A percentile compares a stretch with the other conserved stretches of the same genome.
These are phyloP conservation scores for Rynchops niger DNA, from an alignment of 2,113 vertebrate genomes.

Conservation along the genomic window DNA sequence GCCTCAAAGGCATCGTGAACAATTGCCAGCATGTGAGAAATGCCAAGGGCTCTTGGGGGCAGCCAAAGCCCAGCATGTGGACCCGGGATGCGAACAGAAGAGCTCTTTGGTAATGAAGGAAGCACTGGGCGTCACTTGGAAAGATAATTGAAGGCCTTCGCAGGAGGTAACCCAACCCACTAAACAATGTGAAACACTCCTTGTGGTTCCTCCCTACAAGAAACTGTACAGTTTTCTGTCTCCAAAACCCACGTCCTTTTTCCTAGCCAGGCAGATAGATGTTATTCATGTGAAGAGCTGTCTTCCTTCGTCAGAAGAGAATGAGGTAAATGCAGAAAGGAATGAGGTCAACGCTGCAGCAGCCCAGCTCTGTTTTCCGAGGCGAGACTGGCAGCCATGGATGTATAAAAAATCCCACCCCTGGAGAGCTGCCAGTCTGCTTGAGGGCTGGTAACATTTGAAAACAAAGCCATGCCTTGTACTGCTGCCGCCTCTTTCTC, in stretches of 20 bases:
- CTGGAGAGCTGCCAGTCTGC: neutral
- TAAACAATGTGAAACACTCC: neutral
- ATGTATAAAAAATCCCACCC: neutral
- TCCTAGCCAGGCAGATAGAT: neutral
- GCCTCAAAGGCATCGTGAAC: slow-evolving; percentile 32
- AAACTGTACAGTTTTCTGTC: neutral
- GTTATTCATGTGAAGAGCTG: neutral
- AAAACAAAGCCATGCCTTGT: slow-evolving; percentile 46
- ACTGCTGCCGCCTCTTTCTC: slow-evolving; percentile 4
- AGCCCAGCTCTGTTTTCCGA: neutral
- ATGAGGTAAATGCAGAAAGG: neutral
- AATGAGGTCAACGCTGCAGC: neutral
- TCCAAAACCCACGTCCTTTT: neutral
- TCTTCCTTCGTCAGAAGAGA: neutral
- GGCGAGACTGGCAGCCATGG: neutral
- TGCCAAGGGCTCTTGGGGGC: neutral
- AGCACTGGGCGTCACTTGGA: neutral
- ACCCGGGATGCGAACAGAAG: neutral
- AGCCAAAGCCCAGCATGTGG: slow-evolving; percentile 24
- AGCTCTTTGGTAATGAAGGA: slow-evolving; percentile 30
- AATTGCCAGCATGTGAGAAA: slow-evolving; percentile 19
- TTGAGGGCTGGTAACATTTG: slow-evolving; percentile 31
- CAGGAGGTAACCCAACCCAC: neutral
- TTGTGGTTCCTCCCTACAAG: neutral
- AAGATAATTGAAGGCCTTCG: neutral